A percentile compares a stretch with the other conserved stretches of the same genome.
Evolutionary conservation across 2,797 vertebrate genomes (phyloP).

Genomic region (Protonibea diacanthus): DNA sequence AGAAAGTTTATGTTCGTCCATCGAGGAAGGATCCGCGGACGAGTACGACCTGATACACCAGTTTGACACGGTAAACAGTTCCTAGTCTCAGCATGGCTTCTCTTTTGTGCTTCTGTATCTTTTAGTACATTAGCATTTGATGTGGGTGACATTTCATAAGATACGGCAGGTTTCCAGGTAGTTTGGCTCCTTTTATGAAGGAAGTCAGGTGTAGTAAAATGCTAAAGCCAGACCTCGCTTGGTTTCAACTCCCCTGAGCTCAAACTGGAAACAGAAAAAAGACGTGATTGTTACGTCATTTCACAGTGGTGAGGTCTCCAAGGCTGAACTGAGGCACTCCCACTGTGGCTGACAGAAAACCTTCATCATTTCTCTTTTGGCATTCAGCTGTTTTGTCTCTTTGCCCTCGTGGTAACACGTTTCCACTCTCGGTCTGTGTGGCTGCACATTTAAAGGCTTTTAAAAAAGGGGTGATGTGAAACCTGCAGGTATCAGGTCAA

Average conservation of each 20-base stretch:
- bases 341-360: not conserved
- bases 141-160: not conserved
- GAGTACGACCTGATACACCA: not conserved
- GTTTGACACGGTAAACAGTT: not conserved
- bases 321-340: not conserved
- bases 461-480: constrained; percentile 9
- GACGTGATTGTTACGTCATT: not conserved
- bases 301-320: not conserved
- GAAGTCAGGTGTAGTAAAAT: not conserved
- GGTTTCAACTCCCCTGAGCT: not conserved
- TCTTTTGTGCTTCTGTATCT: not conserved
- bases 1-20: too few species aligned
- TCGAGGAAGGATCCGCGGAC: too few species aligned
- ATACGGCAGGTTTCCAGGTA: not conserved
- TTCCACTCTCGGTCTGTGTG: too few species aligned
- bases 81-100: not conserved
- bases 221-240: too few species aligned
- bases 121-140: not conserved
- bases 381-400: not conserved
- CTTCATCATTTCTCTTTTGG: not conserved
- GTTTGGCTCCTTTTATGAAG: not conserved
- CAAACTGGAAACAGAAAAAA: not conserved
- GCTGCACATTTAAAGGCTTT: not conserved
- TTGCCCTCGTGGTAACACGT: not conserved
- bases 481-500: not conserved